phyloP scores from a whole-genome alignment of 2,113 vertebrate genomes.

The Grantiella picta region DNA sequence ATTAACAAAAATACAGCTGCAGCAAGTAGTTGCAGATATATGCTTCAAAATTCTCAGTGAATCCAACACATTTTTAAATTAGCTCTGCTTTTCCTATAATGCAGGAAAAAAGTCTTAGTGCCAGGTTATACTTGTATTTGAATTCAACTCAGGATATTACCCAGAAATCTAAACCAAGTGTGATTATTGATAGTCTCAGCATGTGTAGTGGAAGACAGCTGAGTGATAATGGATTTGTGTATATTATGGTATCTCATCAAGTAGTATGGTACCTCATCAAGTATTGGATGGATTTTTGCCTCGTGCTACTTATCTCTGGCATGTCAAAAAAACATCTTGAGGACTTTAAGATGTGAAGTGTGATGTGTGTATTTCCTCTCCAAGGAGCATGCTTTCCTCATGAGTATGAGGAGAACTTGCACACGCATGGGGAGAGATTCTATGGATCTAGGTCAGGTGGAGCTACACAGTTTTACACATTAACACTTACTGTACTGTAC shows the following conservation, averaged over 20 bases:
- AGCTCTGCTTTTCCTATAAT: not conserved
- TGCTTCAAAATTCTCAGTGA: not conserved
- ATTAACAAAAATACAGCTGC: not conserved
- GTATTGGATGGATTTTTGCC: not conserved
- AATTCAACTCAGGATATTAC: not conserved
- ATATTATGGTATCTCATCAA: not conserved
- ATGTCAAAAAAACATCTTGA: not conserved
- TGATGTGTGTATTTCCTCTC: not conserved
- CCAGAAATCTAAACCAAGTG: constrained; percentile 2
- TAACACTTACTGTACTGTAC: not conserved
- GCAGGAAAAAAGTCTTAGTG: not conserved
- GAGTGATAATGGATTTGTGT: constrained; percentile 2
- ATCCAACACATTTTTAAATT: not conserved
- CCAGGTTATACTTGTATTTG: not conserved
- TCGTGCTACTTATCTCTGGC: constrained; percentile 4
- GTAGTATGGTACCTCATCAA: constrained; percentile 12
- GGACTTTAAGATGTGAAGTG: not conserved
- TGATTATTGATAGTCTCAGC: constrained; percentile 12
- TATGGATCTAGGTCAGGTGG: not conserved
- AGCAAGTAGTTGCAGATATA: not conserved
- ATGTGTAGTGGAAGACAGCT: not conserved
- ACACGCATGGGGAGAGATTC: not conserved
- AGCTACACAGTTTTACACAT: not conserved
- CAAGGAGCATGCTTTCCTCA: not conserved
- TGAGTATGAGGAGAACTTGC: not conserved